phyloP scores from a whole-genome alignment of 2,113 vertebrate species.

The Empidonax traillii region DNA sequence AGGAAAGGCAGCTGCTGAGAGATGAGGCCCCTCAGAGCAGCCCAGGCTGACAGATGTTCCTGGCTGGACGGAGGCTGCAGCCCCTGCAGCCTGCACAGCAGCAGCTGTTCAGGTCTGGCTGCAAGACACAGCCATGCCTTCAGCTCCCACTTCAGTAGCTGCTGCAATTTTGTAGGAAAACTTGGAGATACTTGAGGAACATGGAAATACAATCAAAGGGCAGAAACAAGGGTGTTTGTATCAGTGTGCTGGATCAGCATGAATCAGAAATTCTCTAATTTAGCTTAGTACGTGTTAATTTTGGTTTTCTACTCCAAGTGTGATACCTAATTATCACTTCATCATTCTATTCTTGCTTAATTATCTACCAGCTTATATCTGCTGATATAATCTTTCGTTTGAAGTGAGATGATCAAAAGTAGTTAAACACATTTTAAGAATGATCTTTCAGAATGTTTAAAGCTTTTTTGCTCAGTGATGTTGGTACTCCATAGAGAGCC shows the following conservation, averaged over 20 bases:
- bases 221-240: background rate
- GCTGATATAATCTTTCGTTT: background rate
- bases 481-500: background rate
- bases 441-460: background rate
- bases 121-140: accelerated
- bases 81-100: background rate
- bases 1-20: background rate
- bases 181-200: background rate
- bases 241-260: background rate
- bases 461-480: background rate
- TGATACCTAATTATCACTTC: background rate
- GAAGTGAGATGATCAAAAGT: background rate
- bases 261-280: background rate
- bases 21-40: background rate
- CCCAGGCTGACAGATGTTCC: background rate
- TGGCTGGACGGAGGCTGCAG: accelerated
- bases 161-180: background rate
- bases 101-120: background rate
- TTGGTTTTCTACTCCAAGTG: background rate
- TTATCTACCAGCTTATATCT: background rate
- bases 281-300: accelerated
- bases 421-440: background rate
- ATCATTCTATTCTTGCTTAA: background rate
- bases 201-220: background rate
- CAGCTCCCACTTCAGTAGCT: accelerated